Evolutionary conservation across 1,140 invertebrate genomes (phyloP).

Genomic region (Pseudomyrmex dendroicus): DNA sequence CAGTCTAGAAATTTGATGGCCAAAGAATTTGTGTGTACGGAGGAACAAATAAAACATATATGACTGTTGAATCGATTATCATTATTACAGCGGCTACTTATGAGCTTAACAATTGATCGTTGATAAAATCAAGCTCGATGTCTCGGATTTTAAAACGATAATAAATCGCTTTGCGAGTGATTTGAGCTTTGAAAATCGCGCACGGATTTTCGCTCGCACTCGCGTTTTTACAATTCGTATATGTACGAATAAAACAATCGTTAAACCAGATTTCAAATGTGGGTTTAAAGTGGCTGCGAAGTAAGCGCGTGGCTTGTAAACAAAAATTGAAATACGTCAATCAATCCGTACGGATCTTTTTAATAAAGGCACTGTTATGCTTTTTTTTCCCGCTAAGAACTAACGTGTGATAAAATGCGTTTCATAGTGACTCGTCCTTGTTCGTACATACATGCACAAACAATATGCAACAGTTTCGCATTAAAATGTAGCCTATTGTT

Average conservation of each 20-base stretch:
- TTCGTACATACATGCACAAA: conserved; percentile 46
- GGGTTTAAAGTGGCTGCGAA: too few species aligned
- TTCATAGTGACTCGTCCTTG: conserved; percentile 42
- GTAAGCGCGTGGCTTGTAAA: not conserved
- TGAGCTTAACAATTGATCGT: not conserved
- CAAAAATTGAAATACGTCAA: conserved; percentile 1
- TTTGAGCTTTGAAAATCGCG: not conserved
- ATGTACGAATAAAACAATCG: not conserved
- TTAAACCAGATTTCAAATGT: not conserved
- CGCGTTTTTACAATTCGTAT: not conserved
- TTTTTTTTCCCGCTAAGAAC: conserved; percentile 46
- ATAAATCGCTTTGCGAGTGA: conserved; percentile 11
- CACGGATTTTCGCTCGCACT: too few species aligned
- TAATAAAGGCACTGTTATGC: conserved; percentile 70
- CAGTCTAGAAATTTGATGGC: conserved; percentile 50
- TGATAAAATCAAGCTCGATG: too few species aligned
- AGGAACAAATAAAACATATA: not conserved
- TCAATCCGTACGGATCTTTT: conserved; percentile 55
- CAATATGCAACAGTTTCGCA: conserved; percentile 51
- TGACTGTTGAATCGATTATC: not conserved
- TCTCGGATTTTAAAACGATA: conserved; percentile 11
- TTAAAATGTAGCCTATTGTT: conserved; percentile 49
- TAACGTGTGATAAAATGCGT: conserved; percentile 42
- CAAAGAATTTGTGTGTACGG: conserved; percentile 39
- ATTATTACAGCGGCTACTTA: not conserved